A percentile compares a stretch with the other conserved stretches of the same genome.
These are phyloP conservation scores for Drosophila eohydei DNA, from an alignment of 2,888 invertebrate species.

Conservation along the genomic window DNA sequence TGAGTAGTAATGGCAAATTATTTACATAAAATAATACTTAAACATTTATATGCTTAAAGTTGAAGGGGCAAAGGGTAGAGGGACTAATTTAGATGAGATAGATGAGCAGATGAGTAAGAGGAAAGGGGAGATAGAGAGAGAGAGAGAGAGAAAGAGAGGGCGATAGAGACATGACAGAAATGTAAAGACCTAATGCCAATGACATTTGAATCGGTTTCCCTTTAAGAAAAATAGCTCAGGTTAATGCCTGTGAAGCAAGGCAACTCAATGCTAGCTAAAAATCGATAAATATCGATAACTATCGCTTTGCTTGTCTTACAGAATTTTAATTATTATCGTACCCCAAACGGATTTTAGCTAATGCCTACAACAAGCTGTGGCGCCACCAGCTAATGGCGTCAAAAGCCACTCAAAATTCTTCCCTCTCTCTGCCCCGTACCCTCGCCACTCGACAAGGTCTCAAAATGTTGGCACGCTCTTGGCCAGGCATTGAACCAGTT, in stretches of 20 bases:
- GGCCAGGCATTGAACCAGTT: constrained; percentile 63
- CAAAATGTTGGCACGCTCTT: constrained; percentile 26
- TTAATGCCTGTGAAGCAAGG: background rate
- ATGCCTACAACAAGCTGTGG: constrained; percentile 39
- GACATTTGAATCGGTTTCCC: background rate
- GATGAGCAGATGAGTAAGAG: background rate
- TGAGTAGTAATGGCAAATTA: constrained; percentile 38
- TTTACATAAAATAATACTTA: constrained; percentile 58
- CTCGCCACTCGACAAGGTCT: constrained; percentile 3
- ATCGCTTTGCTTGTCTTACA: background rate
- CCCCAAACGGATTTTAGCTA: background rate
- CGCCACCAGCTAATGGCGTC: constrained; percentile 19
- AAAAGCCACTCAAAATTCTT: constrained; percentile 47
- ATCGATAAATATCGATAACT: constrained; percentile 10
- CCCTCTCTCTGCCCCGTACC: background rate
- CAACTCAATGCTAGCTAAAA: background rate
- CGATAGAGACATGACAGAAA: background rate
- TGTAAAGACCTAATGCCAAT: background rate
- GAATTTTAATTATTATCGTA: background rate
- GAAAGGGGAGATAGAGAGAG: background rate
- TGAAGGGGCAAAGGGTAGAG: background rate
- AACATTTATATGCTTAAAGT: constrained; percentile 47
- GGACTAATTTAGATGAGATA: background rate
- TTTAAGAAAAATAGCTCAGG: too few relatives aligned
- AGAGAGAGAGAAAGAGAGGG: background rate